phyloP scores from a whole-genome alignment of 2,888 invertebrate species.

The Odontocolon sp. region DNA sequence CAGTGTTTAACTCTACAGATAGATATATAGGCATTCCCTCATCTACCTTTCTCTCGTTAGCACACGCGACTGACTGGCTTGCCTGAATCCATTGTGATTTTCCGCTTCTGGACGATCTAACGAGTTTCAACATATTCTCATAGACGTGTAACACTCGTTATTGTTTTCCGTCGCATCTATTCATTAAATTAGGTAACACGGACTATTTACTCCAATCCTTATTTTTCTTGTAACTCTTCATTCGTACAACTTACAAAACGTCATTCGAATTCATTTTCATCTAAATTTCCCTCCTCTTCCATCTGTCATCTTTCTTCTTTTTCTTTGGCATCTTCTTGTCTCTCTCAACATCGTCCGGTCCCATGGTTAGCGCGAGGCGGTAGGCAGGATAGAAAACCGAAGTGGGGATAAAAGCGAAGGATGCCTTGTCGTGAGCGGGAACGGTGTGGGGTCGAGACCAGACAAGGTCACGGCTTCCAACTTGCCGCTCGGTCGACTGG shows the following conservation, averaged over 20 bases:
- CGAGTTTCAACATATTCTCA: conserved; percentile 67
- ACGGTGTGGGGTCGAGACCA: conserved; percentile 73
- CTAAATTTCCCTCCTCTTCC: not conserved
- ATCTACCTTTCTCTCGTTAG: conserved; percentile 62
- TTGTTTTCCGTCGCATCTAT: conserved; percentile 48
- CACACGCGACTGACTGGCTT: conserved; percentile 40
- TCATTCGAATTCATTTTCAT: conserved; percentile 33
- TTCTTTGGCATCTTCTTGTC: not conserved
- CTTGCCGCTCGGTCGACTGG: conserved; percentile 64
- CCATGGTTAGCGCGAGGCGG: not conserved
- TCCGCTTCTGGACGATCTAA: conserved; percentile 67
- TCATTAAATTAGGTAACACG: conserved; percentile 75
- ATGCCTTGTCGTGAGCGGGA: conserved; percentile 18
- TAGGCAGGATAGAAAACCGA: too few relatives aligned
- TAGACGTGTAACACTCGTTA: conserved; percentile 46
- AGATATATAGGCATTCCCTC: too few relatives aligned
- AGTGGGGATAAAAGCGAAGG: conserved; percentile 26
- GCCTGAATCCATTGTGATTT: conserved; percentile 66
- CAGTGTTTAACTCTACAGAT: too few relatives aligned
- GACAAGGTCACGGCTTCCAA: conserved; percentile 80
- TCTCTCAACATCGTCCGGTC: not conserved
- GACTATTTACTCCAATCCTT: conserved; percentile 61
- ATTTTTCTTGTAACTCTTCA: conserved; percentile 8
- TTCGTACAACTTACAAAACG: too few relatives aligned
- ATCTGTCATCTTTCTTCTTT: not conserved